phyloP scores from a whole-genome alignment of 2,113 vertebrate genomes.

The Nibea albiflora region DNA sequence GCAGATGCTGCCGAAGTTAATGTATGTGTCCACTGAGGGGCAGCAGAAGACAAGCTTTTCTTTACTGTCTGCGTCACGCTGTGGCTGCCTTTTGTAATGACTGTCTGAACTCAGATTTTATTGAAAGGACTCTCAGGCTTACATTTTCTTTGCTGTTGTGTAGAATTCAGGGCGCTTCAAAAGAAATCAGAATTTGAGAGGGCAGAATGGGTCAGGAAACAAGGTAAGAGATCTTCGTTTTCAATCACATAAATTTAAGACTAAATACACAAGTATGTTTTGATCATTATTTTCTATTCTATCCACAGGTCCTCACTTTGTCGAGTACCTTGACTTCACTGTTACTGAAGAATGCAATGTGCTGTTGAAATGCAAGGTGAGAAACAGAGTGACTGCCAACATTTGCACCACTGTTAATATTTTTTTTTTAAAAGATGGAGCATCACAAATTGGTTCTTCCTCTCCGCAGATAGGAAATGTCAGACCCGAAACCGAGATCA shows the following conservation, averaged over 20 bases:
- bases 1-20: constrained; percentile 47
- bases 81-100: neutral
- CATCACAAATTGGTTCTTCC: neutral
- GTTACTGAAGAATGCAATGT: constrained; percentile 94
- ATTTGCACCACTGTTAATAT: neutral
- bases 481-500: constrained; percentile 91
- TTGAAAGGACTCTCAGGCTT: neutral
- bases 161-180: constrained; percentile 95
- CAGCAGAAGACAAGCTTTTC: constrained; percentile 69
- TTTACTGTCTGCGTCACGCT: neutral
- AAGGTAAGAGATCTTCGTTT: constrained; percentile 84
- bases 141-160: constrained; percentile 11
- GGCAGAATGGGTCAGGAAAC: constrained; percentile 97
- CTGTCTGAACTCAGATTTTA: neutral
- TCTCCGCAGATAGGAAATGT: constrained; percentile 94
- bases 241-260: neutral
- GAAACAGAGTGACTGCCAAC: neutral
- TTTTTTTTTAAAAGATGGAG: neutral
- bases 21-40: constrained; percentile 71
- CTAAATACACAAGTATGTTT: neutral
- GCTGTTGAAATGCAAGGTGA: constrained; percentile 95
- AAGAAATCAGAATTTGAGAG: constrained; percentile 96
- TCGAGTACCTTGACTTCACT: constrained; percentile 94
- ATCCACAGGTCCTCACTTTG: constrained; percentile 95
- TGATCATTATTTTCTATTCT: neutral